These are phyloP conservation scores for Chaetura pelagica DNA, from an alignment of 2,113 vertebrate species.

Conservation along the genomic window DNA sequence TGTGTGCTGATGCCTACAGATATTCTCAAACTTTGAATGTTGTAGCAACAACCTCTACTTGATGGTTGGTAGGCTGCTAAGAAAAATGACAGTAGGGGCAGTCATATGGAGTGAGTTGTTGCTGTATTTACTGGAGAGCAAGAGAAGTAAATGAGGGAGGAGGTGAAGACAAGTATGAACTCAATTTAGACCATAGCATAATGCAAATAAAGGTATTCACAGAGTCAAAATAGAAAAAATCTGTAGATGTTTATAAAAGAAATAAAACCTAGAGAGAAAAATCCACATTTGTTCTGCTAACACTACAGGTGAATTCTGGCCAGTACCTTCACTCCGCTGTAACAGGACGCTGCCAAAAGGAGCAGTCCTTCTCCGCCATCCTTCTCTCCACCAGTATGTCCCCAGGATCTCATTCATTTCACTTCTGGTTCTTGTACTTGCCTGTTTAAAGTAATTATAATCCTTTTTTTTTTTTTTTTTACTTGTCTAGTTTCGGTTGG, in stretches of 20 bases:
- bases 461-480: not conserved
- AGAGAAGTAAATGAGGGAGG: not conserved
- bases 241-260: not conserved
- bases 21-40: not conserved
- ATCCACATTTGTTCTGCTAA: not conserved
- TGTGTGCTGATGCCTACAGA: not conserved
- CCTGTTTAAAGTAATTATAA: not conserved
- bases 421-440: not conserved
- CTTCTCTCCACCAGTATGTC: not conserved
- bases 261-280: not conserved
- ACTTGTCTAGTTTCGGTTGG: not conserved
- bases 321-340: not conserved
- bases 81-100: not conserved
- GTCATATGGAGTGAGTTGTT: not conserved
- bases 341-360: not conserved
- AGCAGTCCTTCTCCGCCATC: not conserved
- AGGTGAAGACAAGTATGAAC: not conserved
- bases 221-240: not conserved
- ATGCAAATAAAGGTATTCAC: not conserved
- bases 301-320: not conserved
- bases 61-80: not conserved
- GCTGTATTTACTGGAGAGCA: not conserved
- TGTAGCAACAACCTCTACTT: not conserved
- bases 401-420: not conserved
- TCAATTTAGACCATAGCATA: not conserved